Base-by-base conservation (phyloP, 2,888 invertebrate genomes). In the Hypomecis punctinalis region DNA sequence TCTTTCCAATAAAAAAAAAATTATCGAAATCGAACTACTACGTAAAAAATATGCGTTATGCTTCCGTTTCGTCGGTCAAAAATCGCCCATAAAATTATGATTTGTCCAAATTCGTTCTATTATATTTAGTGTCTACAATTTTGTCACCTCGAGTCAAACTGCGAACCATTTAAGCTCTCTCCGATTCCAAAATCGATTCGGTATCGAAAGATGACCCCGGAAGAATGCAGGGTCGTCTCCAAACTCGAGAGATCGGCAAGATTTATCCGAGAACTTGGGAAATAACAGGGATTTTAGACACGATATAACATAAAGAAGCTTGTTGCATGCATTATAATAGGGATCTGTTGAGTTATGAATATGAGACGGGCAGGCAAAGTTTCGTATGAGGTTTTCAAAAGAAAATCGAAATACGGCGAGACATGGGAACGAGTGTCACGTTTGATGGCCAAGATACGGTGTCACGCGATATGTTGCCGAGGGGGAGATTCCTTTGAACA, bases 251-350 rank as follows among this genome's bases (percentile, higher is more conserved):
- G 53, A 57, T 53, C 11, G 48, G 33, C n/a, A 36, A 66, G 48
- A 61, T 57, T 61, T 61, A 61, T 57, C 43, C 33, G 37, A 39
- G 43, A 64, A 61, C 13, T 65, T 54, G 43, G 53, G 40, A 40
- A 53, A 61, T 57, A 61, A 58, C 48, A 43, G 8, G 52, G 65
- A 66, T 66, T 57, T 45, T 48, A 61, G 65, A 53, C 42, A 48
- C 52, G 51, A 52, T 54, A 54, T 53, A 49, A 46, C 48, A 23
- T 46, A 65, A 54, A 53, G 56, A 54, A 61, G 60, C 55, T 60
- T 64, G 60, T 60, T 60, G 56, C 47, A 11, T 36, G 49, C 42
- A 54, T 55, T 56, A 37, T 58, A 48, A 47, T 54, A 58, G 43
- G 57, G 53, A 47, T 39, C 35, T 13, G 42, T 42, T 48, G 33